These are phyloP conservation scores for Stegodyphus mimosarum DNA, from an alignment of 1,140 invertebrate genomes.

Conservation along the genomic window DNA sequence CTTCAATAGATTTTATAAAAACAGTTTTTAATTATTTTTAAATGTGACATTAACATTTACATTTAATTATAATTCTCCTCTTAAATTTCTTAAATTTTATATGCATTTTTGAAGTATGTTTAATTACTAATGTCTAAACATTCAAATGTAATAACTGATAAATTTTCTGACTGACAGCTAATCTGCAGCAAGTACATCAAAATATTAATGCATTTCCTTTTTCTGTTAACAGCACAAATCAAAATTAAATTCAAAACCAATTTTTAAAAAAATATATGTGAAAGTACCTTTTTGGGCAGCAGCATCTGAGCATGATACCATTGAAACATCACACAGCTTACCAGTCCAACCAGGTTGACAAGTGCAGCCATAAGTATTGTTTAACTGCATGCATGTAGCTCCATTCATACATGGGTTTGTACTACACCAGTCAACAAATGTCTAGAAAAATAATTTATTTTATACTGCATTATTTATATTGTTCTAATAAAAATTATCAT, in stretches of 20 bases:
- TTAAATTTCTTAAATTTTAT: background rate
- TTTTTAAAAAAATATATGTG: background rate
- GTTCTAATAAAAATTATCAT: no score
- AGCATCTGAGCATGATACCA: conserved; percentile 91
- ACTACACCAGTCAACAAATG: conserved; percentile 61
- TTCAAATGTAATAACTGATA: no score
- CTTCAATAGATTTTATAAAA: no score
- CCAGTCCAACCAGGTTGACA: conserved; percentile 94
- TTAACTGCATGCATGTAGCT: conserved; percentile 82
- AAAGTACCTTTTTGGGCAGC: conserved; percentile 71
- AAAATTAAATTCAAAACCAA: no score
- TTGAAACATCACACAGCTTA: conserved; percentile 91
- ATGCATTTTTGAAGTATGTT: background rate
- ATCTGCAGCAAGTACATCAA: no score
- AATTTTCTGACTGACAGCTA: no score
- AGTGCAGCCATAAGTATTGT: conserved; percentile 84
- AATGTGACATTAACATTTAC: no score
- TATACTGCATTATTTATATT: no score
- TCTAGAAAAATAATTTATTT: conserved; percentile 30
- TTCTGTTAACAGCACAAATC: no score
- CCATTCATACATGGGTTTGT: conserved; percentile 83
- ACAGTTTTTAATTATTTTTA: no score
- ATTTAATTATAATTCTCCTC: background rate
- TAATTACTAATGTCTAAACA: no score
- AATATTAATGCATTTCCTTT: no score